Base-by-base conservation (phyloP, 2,113 vertebrate genomes). In the Silurus glanis region DNA sequence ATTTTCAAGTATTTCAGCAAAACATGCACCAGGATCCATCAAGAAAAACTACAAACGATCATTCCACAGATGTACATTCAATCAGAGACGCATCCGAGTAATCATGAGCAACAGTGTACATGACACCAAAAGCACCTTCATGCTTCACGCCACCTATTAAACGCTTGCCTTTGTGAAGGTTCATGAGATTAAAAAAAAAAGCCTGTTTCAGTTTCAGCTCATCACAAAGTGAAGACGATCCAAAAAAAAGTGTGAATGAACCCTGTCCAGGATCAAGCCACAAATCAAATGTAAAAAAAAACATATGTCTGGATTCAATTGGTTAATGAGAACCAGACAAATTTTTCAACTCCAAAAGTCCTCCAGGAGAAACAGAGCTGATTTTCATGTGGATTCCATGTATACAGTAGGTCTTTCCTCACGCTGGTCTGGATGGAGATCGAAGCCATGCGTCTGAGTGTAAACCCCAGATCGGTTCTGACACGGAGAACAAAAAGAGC, bases 401-500 rank as follows among this genome's bases (percentile, higher is more conserved):
- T 37, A 37, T 37, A 37, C 37, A 37, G 37, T 37, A 37, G 37
- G 86, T 64, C 66, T 83, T 59, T 85, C 21, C 45, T 14, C 28
- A 13, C 9, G 4, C 55, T 58, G 25, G 14, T 37, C n/a, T 79
- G 76, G 76, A 79, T 19, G 25, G 55, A 79, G 53, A 79, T 37
- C 3, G 55, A 37, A 58, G 59, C 16, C 45, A 45, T 49, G 79
- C n/a, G 13, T 74, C 67, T 66, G 17, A 71, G 66, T 56, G 17
- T 55, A 49, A 84, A 89, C 67, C 72, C 16, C 69, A 64, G 86
- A 88, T 62, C 75, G 53, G 64, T 74, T 58, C 83, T 89, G 67
- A 67, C 25, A 47, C 12, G 6, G 21, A 37, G 74, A 83, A 89
- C 64, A 88, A 86, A 83, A 89, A 61, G 49, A 79, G 58, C 66